Conservation (phyloP, 2,888 invertebrate genomes). For the Lottia scabra region DNA sequence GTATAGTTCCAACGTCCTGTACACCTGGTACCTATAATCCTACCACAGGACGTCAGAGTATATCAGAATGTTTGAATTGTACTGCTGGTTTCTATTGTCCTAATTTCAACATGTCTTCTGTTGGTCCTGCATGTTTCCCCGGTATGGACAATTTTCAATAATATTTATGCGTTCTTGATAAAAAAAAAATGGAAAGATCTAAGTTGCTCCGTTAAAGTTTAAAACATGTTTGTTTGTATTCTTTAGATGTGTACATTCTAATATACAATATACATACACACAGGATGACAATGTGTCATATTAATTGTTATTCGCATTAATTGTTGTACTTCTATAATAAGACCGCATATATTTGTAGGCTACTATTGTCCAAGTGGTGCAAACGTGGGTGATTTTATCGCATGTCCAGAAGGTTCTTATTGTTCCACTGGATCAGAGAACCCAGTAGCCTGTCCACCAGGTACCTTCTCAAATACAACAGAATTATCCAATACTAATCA, state of each 20-base stretch:
- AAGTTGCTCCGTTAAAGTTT: too few species aligned
- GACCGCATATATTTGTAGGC: slow-evolving; percentile 40
- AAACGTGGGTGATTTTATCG: slow-evolving; percentile 46
- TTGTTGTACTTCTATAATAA: too few species aligned
- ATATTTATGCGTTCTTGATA: too few species aligned
- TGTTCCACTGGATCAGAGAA: slow-evolving; percentile 50
- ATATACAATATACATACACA: too few species aligned
- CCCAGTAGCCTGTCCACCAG: slow-evolving; percentile 56
- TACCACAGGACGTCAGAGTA: slow-evolving; percentile 38
- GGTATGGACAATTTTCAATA: slow-evolving; percentile 37
- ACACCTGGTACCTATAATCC: slow-evolving; percentile 56
- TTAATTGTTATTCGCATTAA: too few species aligned
- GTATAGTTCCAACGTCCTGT: slow-evolving; percentile 48
- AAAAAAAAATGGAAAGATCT: too few species aligned
- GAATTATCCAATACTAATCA: slow-evolving; percentile 39
- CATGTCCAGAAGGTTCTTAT: slow-evolving; percentile 60
- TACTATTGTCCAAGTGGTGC: slow-evolving; percentile 63
- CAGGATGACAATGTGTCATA: too few species aligned
- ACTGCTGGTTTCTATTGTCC: slow-evolving; percentile 59
- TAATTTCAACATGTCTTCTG: slow-evolving; percentile 50
- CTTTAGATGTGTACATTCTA: too few species aligned
- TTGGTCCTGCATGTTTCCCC: slow-evolving; percentile 45
- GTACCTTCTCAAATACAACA: slow-evolving; percentile 59
- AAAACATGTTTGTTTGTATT: too few species aligned
- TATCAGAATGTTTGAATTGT: slow-evolving; percentile 52